Conservation (phyloP, 2,888 invertebrate species). For the Dorcus hopei region DNA sequence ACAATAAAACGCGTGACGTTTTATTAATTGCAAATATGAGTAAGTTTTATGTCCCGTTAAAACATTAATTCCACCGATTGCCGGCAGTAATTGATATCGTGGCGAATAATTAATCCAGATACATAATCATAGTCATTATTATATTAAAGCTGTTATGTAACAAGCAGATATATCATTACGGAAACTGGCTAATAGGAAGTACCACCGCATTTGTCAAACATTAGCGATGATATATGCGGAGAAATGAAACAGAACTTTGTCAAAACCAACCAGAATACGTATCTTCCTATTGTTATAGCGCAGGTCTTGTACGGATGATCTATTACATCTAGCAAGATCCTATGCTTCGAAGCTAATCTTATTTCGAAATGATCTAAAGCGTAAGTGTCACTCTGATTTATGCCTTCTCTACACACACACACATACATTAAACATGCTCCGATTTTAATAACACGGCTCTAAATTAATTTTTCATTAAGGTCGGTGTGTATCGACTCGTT, state of each 20-base stretch:
- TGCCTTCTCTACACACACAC: too few relatives aligned
- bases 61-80: conserved; percentile 18
- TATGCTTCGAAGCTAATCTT: too few relatives aligned
- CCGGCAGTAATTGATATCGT: conserved; percentile 17
- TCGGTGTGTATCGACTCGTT: too few relatives aligned
- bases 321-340: too few relatives aligned
- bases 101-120: conserved; percentile 22
- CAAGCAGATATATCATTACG: conserved; percentile 18
- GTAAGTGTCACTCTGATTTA: too few relatives aligned
- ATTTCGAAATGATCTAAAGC: too few relatives aligned
- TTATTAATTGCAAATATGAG: conserved; percentile 9
- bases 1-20: conserved; percentile 9
- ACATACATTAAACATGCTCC: too few relatives aligned
- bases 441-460: too few relatives aligned
- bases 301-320: too few relatives aligned
- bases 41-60: conserved; percentile 8
- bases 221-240: neutral
- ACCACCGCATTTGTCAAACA: conserved; percentile 15
- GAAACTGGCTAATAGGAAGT: conserved; percentile 13
- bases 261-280: too few relatives aligned
- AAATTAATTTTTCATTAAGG: too few relatives aligned
- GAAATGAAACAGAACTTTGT: neutral
- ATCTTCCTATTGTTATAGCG: too few relatives aligned
- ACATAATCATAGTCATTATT: conserved; percentile 7
- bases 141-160: conserved; percentile 9